Evolutionary conservation across 2,113 vertebrate genomes (phyloP).

Genomic region (Centrocercus urophasianus): DNA sequence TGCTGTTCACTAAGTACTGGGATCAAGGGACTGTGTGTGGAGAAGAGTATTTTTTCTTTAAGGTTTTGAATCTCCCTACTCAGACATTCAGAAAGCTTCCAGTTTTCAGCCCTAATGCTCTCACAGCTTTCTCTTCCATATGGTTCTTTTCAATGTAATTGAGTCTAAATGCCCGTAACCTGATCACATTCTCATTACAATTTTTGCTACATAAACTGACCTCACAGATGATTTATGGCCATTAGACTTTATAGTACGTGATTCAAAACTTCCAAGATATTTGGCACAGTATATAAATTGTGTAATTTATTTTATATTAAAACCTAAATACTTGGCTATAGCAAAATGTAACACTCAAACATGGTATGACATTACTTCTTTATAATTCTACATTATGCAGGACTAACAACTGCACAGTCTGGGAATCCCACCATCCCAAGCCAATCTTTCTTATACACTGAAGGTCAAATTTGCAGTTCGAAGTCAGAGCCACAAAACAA

Average conservation of each 20-base stretch:
- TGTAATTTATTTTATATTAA: constrained; percentile 70
- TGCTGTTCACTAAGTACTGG: constrained; percentile 13
- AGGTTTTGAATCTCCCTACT: constrained; percentile 32
- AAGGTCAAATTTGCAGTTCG: neutral
- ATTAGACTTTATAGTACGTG: constrained; percentile 31
- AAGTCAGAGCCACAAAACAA: neutral
- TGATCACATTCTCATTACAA: constrained; percentile 75
- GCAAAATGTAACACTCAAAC: constrained; percentile 26
- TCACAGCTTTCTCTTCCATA: constrained; percentile 77
- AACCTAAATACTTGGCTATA: constrained; percentile 60
- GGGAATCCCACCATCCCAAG: neutral
- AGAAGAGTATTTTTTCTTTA: constrained; percentile 34
- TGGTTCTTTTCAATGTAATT: constrained; percentile 82
- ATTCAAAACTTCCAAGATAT: constrained; percentile 73
- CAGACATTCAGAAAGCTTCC: constrained; percentile 51
- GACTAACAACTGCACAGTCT: neutral
- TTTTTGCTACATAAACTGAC: constrained; percentile 74
- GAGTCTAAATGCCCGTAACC: constrained; percentile 78
- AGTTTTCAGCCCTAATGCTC: constrained; percentile 56
- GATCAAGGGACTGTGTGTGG: neutral
- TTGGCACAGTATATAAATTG: constrained; percentile 60
- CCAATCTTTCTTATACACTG: neutral
- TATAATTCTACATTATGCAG: neutral
- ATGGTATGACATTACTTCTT: constrained; percentile 37
- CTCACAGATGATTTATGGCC: constrained; percentile 76